Percentiles rank a stretch among this genome's conserved stretches.
These are phyloP conservation scores for Pseudotriccus pelzelni DNA, from an alignment of 2,797 vertebrate genomes.

Conservation along the genomic window DNA sequence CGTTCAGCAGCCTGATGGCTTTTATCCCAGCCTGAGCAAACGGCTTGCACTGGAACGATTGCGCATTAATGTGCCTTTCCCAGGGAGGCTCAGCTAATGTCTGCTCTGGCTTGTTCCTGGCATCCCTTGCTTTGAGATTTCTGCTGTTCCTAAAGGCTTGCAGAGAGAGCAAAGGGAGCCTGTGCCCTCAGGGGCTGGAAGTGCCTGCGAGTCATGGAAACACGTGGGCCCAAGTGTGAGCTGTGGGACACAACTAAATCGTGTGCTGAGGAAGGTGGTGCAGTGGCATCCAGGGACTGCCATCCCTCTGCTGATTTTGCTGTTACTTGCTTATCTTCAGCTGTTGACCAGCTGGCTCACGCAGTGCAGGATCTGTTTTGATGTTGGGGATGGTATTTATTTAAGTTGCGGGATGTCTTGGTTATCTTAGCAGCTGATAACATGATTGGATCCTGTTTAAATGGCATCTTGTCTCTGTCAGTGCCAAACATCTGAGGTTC, in stretches of 20 bases:
- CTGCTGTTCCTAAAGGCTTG: neutral
- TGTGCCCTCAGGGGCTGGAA: neutral
- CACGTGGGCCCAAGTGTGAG: neutral
- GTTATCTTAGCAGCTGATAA: neutral
- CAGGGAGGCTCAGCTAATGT: fast-evolving
- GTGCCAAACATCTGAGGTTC: neutral
- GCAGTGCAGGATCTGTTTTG: neutral
- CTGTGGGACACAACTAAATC: neutral
- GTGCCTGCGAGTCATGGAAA: neutral
- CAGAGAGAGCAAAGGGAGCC: neutral
- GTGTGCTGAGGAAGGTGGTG: neutral
- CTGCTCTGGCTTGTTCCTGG: neutral
- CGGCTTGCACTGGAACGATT: fast-evolving
- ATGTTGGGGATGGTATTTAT: neutral
- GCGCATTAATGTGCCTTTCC: neutral
- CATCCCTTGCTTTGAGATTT: neutral
- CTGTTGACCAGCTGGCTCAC: neutral
- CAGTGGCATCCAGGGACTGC: neutral
- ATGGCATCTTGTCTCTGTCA: neutral
- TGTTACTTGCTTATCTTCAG: neutral
- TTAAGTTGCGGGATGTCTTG: neutral
- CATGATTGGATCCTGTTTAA: neutral
- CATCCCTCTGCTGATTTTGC: neutral
- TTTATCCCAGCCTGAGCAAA: neutral
- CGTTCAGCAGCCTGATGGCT: neutral